phyloP scores from a whole-genome alignment of 1,140 invertebrate species.

The Eufriesea mexicana region DNA sequence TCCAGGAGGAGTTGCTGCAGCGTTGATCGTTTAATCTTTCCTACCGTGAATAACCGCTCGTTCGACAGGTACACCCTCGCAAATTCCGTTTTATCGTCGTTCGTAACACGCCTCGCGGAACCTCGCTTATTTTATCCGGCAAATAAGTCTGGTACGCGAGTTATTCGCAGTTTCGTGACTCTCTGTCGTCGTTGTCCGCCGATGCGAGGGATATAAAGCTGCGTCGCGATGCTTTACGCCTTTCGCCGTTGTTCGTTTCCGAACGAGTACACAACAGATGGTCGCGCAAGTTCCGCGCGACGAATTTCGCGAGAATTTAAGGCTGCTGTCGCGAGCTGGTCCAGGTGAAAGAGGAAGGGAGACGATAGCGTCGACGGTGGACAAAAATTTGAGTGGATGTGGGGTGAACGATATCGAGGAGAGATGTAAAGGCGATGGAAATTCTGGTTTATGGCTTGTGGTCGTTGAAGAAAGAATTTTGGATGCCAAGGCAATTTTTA shows the following conservation, averaged over 20 bases:
- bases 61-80: background rate
- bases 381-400: no score
- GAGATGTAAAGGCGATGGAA: no score
- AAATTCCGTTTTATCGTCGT: slow-evolving; percentile 8
- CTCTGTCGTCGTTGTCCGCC: background rate
- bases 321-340: no score
- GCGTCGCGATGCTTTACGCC: background rate
- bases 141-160: slow-evolving; percentile 21
- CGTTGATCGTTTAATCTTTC: background rate
- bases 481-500: no score
- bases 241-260: background rate
- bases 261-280: background rate
- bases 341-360: no score
- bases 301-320: background rate
- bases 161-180: slow-evolving; percentile 5
- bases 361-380: no score
- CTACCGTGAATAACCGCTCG: background rate
- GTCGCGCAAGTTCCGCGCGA: background rate
- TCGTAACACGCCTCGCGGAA: background rate
- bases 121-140: slow-evolving; percentile 4
- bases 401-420: no score
- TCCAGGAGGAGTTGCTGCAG: background rate
- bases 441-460: no score
- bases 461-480: no score
- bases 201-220: background rate